Evolutionary conservation across 2,113 vertebrate species (phyloP).

Genomic region (Pseudonaja textilis): DNA sequence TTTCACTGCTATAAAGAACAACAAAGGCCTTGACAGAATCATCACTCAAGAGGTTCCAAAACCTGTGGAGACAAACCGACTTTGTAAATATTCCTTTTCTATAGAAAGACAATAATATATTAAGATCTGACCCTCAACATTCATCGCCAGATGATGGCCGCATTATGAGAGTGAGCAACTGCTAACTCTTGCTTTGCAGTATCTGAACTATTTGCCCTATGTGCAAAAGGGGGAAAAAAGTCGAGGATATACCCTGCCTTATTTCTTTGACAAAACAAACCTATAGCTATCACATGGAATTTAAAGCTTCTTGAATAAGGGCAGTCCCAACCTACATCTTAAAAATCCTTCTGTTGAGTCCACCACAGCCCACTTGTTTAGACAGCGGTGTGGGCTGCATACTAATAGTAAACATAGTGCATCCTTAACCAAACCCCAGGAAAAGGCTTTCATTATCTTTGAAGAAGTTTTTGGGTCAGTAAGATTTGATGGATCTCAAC

Average conservation of each 20-base stretch:
- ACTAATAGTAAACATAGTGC: background rate
- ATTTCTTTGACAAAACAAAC: background rate
- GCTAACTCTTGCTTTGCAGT: background rate
- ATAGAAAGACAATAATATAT: background rate
- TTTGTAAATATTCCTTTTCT: background rate
- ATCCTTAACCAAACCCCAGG: background rate
- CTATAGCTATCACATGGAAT: background rate
- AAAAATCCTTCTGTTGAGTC: background rate
- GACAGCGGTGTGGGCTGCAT: background rate
- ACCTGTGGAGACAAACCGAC: background rate
- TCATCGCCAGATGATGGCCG: background rate
- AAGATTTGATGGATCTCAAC: background rate
- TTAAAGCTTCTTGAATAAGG: background rate
- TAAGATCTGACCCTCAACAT: background rate
- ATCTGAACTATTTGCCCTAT: background rate
- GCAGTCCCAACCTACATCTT: background rate
- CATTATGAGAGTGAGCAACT: background rate
- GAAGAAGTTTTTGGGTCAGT: background rate
- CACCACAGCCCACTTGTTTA: background rate
- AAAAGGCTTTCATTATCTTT: background rate
- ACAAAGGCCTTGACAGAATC: background rate
- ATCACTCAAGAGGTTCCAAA: background rate
- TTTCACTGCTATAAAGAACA: background rate
- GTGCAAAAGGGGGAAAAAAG: background rate
- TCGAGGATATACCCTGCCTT: background rate